Evolutionary conservation across 2,888 invertebrate genomes (phyloP).

Genomic region (Ophioninae sp.): DNA sequence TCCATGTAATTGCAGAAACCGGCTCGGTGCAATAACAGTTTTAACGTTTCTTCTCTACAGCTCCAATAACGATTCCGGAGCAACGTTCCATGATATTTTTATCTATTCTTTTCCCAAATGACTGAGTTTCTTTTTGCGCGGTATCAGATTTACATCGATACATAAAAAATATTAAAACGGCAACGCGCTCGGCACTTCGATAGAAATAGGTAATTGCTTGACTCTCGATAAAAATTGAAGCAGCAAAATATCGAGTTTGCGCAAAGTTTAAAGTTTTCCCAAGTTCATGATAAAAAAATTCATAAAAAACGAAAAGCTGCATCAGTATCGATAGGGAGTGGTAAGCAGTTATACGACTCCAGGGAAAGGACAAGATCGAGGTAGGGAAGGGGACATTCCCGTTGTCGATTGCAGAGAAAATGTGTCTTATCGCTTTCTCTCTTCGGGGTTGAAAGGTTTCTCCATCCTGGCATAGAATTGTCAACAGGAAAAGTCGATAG

Average conservation of each 20-base stretch:
- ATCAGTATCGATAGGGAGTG: neutral
- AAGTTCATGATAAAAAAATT: neutral
- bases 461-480: conserved; percentile 41
- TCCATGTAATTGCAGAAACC: conserved; percentile 47
- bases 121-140: too few relatives aligned
- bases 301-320: neutral
- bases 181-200: neutral
- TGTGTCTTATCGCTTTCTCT: conserved; percentile 57
- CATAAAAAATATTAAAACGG: too few relatives aligned
- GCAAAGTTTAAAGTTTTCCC: too few relatives aligned
- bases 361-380: neutral
- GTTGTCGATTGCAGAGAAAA: conserved; percentile 57
- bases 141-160: too few relatives aligned
- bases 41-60: conserved; percentile 27
- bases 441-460: conserved; percentile 45
- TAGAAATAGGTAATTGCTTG: neutral
- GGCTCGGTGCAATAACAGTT: conserved; percentile 45
- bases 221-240: neutral
- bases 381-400: conserved; percentile 8
- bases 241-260: neutral
- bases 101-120: too few relatives aligned
- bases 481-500: conserved; percentile 59
- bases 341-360: neutral
- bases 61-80: conserved; percentile 3
- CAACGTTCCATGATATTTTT: neutral